Conservation (phyloP, 2,888 invertebrate genomes). For the Cepaea hortensis region DNA sequence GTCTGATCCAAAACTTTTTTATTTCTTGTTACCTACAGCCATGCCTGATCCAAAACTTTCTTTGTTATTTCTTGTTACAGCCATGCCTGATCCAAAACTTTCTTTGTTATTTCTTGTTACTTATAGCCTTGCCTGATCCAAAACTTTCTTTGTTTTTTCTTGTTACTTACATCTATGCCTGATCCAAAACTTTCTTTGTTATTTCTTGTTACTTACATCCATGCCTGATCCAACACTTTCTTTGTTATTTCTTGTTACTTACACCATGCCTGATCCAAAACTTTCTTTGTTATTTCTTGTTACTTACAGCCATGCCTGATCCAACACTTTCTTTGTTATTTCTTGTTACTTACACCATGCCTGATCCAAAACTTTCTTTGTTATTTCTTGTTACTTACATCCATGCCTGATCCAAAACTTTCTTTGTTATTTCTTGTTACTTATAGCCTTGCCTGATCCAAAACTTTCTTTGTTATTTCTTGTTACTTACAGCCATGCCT, state of each 20-base stretch:
- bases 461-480: no score
- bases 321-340: background rate
- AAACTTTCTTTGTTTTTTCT: background rate
- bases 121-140: conserved; percentile 23
- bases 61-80: background rate
- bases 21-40: no score
- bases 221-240: conserved; percentile 28
- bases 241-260: no score
- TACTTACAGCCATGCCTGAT: conserved; percentile 23
- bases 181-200: no score
- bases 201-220: background rate
- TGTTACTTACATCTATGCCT: no score
- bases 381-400: background rate
- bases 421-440: no score
- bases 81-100: conserved; percentile 21
- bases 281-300: background rate
- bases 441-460: background rate
- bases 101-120: background rate
- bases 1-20: no score
- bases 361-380: conserved; percentile 14
- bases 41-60: no score
- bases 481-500: no score
- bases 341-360: background rate
- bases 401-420: conserved; percentile 12
- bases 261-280: no score